phyloP scores from a whole-genome alignment of 2,113 vertebrate genomes.

The Hippolais icterina region DNA sequence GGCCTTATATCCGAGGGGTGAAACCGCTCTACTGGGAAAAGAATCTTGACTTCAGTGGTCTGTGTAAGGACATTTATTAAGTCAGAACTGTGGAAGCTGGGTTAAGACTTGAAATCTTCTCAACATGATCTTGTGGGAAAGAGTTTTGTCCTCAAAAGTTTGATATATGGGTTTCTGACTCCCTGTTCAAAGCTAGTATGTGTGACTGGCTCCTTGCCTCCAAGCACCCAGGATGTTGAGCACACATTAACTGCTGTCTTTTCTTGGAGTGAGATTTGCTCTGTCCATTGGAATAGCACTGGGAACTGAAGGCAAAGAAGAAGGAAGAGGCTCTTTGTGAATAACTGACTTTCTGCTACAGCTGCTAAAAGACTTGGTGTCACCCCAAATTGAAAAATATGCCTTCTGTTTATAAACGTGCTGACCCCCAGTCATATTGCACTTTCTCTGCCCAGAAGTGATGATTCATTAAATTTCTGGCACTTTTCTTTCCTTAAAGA shows the following conservation, averaged over 20 bases:
- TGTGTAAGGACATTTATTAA: neutral
- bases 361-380: neutral
- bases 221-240: neutral
- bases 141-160: neutral
- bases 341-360: neutral
- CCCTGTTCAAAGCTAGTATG: neutral
- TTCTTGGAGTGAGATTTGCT: neutral
- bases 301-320: neutral
- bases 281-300: neutral
- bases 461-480: constrained; percentile 1
- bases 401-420: neutral
- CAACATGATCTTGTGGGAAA: neutral
- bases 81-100: neutral
- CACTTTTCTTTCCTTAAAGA: neutral
- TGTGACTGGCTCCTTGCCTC: neutral
- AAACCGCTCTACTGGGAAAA: constrained; percentile 31
- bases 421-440: neutral
- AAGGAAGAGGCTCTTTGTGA: neutral
- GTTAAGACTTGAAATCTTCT: neutral
- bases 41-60: neutral
- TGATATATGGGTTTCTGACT: neutral
- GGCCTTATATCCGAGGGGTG: constrained; percentile 34
- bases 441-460: neutral
- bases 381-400: neutral
- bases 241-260: neutral